Base-by-base conservation (phyloP, 2,888 invertebrate genomes). In the Cataglyphis albicans region DNA sequence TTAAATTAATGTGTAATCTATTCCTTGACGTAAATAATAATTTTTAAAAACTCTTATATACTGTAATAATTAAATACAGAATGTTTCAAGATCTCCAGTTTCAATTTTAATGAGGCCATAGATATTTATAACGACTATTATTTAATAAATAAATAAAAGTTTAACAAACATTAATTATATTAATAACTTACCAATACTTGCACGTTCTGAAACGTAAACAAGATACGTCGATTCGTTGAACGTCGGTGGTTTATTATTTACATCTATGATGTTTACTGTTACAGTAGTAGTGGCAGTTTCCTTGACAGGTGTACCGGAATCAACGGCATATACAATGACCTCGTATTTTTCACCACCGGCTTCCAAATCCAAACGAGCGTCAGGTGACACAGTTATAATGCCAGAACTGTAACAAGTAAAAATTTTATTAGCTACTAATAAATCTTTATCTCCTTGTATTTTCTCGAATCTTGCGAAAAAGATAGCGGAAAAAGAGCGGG, bases 191-290 rank as follows among this genome's bases (percentile, higher is more conserved):
- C 96, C 96, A 21, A 96, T 95, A 84, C 95, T 95, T 0, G 96
- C 96, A 89, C 96, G 95, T 92, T 97, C 97, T 0, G 97, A 97
- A 6, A 97, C 96, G 88, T 97, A 97, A 35, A 97, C 96, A 0
- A 96, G 95, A 74, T 96, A 96, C 86, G 96, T 96, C 6, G 95
- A 94, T 67, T 95, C 95, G 75, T 96, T 96, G 88, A 98, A 98
- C 83, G 95, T 96, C 0, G 98, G 98, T 21, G 97, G 96, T 91
- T 98, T 98, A 92, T 98, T 97, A 90, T 98, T 98, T 0, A 97
- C 97, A 89, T 97, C 97, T 89, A 96, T 95, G 3, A 98, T 96
- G 61, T 96, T 96, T 3, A 98, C 96, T 81, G 96, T 97, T 0
- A 97, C 97, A 0, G 97, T 97, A 0, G 97, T 96, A 0, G 97